Base-by-base conservation (phyloP, 2,797 vertebrate genomes). In the Gambusia yucatana region DNA sequence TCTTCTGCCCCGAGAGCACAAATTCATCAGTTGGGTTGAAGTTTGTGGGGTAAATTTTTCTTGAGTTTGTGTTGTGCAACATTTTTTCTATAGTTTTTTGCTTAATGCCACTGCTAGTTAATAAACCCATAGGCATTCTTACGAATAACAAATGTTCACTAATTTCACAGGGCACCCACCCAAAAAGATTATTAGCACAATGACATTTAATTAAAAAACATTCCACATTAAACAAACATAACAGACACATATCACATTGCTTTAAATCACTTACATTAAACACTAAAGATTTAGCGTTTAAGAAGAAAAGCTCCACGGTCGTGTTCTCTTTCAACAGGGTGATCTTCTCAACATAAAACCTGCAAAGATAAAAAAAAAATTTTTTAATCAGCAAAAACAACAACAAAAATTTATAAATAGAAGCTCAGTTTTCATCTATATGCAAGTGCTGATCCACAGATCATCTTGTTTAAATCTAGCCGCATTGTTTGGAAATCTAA, bases 261-360 rank as follows among this genome's bases (percentile, higher is more conserved):
- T 52, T 52, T 22, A 36, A 79, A 82, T 63, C 25, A 96, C 95
- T 98, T 96, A 99, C 98, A 95, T 98, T 97, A 86, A 96, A 97
- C 43, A 99, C 96, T 17, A 96, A 96, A 75, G 97, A 95, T 93
- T 97, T 99, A 10, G 98, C 98, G 20, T 99, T 99, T 90, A 99
- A 94, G 91, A 98, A 99, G 93, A 99, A 99, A 73, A 99, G 95
- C 90, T 99, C 97, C 77, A 99, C 97, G 0, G 98, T 99, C 25
- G 96, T 97, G 86, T 97, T 98, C 28, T 99, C 98, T 94, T 97
- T 99, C 82, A 99, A 88, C 89, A 96, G 98, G 25, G 97, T 96
- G 88, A 99, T 97, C 88, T 95, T 99, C 91, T 99, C 98, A 73
- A 99, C 98, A 90, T 99, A 99, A 96, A 99, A 99, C 94, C 98